A percentile compares a stretch with the other conserved stretches of the same genome.
Conservation (phyloP, 2,888 invertebrate genomes). For the Augiades crinisus region DNA sequence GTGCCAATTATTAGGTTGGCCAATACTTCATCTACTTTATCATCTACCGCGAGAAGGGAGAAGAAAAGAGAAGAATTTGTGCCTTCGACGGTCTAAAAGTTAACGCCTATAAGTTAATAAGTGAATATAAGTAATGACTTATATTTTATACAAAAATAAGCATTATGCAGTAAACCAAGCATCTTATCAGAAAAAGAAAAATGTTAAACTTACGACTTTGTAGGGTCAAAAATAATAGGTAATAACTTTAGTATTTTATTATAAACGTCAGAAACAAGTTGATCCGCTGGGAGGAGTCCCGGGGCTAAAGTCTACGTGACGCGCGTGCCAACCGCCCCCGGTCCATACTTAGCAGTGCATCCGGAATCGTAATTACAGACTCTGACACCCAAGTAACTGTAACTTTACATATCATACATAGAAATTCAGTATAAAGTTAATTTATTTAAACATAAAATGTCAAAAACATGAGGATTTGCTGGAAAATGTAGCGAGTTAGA, state of each 20-base stretch:
- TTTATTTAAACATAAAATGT: constrained; percentile 8
- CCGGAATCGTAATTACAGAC: constrained; percentile 68
- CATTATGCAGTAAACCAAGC: no score
- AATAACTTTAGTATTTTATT: constrained; percentile 42
- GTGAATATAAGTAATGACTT: no score
- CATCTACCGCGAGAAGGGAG: no score
- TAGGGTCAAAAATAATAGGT: background rate
- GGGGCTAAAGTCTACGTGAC: constrained; percentile 61
- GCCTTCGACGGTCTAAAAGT: no score
- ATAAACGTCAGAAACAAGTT: constrained; percentile 66
- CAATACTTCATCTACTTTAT: no score
- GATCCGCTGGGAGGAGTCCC: constrained; percentile 56
- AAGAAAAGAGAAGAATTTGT: no score
- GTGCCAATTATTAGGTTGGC: no score
- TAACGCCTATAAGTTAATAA: no score
- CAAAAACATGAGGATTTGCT: constrained; percentile 8
- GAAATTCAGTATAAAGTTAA: background rate
- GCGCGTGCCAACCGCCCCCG: constrained; percentile 62
- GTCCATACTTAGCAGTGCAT: constrained; percentile 57
- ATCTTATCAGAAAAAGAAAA: no score
- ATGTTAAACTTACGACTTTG: no score
- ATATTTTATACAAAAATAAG: no score
- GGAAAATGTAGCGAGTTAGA: constrained; percentile 8
- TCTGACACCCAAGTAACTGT: constrained; percentile 5
- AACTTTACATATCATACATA: no score